Base-by-base conservation (phyloP, 2,797 vertebrate genomes). In the Percopsis omiscomaycus region DNA sequence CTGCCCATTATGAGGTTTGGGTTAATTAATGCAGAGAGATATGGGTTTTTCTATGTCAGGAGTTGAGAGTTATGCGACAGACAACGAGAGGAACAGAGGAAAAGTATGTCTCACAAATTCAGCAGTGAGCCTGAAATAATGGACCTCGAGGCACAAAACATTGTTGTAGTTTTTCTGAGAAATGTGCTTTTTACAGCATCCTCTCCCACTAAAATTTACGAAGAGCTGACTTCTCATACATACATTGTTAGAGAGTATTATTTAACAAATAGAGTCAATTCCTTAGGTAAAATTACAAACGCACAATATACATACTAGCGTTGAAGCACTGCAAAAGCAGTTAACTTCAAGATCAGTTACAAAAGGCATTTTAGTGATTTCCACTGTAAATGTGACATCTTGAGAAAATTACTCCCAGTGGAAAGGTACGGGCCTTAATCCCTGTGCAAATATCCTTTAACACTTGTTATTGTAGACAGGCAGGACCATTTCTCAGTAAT, bases 121-220 rank as follows among this genome's bases (percentile, higher is more conserved):
- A 15, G 32, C 74, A 75, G 44, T 14, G 11, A 81, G 54, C 74
- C 70, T 62, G 51, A 72, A 78, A 76, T 53, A 52, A 27, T 54
- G 71, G 71, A 74, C 84, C 48, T 15, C 63, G 1, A 70, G 82
- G 67, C 46, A 69, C 55, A 59, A 68, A 67, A 64, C 28, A 13
- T 14, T 11, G 1, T 55, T 47, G 67, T 54, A 64, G 55, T 69
- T 77, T 73, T 42, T 42, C 37, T 42, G 66, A 62, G 48, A 61
- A 64, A 61, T 59, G 64, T 81, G 82, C 83, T 78, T 54, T 71
- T 61, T 64, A 55, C 52, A 55, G 67, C 64, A 57, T 69, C 71
- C 61, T 59, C 46, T 55, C 66, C 55, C 37, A 66, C 1, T 75
- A 62, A 71, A 54, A 46, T 61, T 49, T 48, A 30, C 42, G 53